Base-by-base conservation (phyloP, 2,113 vertebrate species). In the Hemiscyllium ocellatum region DNA sequence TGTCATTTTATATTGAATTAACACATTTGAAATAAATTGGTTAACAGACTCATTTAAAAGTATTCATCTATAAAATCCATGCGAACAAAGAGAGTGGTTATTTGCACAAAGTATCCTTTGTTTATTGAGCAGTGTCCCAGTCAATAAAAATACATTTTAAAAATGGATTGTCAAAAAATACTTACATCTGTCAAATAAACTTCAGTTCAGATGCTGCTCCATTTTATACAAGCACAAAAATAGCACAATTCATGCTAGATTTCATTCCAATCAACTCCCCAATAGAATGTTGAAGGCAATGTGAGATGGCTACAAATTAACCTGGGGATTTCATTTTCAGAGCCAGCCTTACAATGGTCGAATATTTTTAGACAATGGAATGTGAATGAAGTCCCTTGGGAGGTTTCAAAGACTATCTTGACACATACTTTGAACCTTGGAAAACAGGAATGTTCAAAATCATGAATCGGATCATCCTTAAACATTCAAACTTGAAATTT, bases 301-400 rank as follows among this genome's bases (percentile, higher is more conserved):
- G 69, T 33, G 94, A 95, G 61, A 93, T 37, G 61, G 61, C 33
- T 93, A 37, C 65, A 95, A 95, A 95, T 95, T 72, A 95, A 72
- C n/a, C 94, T 72, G 52, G 68, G 94, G 68, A 95, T 95, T 95
- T 95, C 37, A 95, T 50, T 52, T 72, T 95, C 94, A 52, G 94
- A 72, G 37, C 68, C 29, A 52, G 93, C 42, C 66, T 65, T 47
- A 50, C 17, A 10, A 50, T 50, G 94, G 69, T 76, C 24, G 47
- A 95, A 95, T 95, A 72, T 72, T 72, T 95, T 95, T 72, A 76
- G 37, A 95, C 26, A 95, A 95, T 70, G 94, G 94, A 95, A 95
- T 76, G 69, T 72, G 94, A 72, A 95, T 70, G 20, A 52, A 52
- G 52, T 72, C 69, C 69, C 68, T 72, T 22, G 33, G 69, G 47